phyloP scores from a whole-genome alignment of 2,113 vertebrate species.

The Circaetus cinerascens region DNA sequence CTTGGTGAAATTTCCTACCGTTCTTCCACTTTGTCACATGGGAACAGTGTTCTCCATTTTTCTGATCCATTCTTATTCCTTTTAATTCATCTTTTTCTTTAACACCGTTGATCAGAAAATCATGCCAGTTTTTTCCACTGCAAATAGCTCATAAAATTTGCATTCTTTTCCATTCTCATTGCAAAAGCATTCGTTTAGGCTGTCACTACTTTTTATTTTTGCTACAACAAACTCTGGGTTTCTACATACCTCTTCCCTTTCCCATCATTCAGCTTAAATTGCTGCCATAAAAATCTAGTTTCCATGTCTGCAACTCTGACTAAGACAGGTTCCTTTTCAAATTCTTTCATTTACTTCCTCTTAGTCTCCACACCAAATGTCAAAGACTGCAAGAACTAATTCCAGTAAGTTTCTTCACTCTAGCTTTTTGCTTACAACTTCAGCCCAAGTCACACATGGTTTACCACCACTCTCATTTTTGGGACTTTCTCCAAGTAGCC shows the following conservation, averaged over 20 bases:
- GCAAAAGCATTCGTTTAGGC: background rate
- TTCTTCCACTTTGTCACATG: background rate
- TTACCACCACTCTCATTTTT: conserved; percentile 45
- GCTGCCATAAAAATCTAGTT: conserved; percentile 4
- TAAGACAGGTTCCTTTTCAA: conserved; percentile 9
- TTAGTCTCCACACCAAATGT: conserved; percentile 19
- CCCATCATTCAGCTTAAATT: background rate
- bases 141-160: background rate
- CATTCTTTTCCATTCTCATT: background rate
- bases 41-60: background rate
- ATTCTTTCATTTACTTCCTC: conserved; percentile 15
- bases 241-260: background rate
- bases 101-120: background rate
- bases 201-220: background rate
- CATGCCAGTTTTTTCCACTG: background rate
- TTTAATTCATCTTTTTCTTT: background rate
- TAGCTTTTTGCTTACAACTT: conserved; percentile 11
- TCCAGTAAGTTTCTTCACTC: background rate
- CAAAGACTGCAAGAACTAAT: conserved; percentile 16
- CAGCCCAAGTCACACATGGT: conserved; percentile 43
- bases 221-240: background rate
- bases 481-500: conserved; percentile 32
- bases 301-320: background rate
- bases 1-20: background rate
- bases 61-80: background rate